These are phyloP conservation scores for Limnephilus rhombicus DNA, from an alignment of 2,888 invertebrate species.

Conservation along the genomic window DNA sequence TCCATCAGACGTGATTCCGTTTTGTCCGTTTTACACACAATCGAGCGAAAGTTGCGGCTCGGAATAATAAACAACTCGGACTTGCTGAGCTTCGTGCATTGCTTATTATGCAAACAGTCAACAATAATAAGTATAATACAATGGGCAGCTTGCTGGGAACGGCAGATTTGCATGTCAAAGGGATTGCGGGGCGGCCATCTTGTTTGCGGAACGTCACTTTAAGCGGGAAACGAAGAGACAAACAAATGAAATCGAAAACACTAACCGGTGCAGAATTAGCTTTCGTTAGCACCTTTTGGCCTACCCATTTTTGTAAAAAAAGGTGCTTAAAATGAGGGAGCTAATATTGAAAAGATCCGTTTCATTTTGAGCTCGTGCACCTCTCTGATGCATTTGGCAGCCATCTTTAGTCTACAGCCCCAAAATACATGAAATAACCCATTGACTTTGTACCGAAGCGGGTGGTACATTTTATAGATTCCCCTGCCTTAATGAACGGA, in stretches of 20 bases:
- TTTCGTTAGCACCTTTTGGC: neutral
- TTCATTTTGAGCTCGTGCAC: no score
- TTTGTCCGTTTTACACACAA: conserved; percentile 27
- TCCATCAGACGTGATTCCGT: neutral
- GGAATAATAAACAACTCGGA: conserved; percentile 28
- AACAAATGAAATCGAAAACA: conserved; percentile 25
- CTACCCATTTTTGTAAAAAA: neutral
- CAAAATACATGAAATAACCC: no score
- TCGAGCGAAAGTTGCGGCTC: conserved; percentile 40
- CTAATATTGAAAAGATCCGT: neutral
- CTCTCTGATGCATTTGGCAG: no score
- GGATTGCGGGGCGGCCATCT: conserved; percentile 32
- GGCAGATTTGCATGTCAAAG: conserved; percentile 41
- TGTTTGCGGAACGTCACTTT: conserved; percentile 33
- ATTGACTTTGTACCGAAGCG: no score
- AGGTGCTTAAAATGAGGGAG: neutral
- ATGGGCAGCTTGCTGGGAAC: conserved; percentile 1
- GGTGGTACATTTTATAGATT: no score
- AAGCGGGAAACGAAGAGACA: conserved; percentile 19
- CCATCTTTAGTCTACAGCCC: no score
- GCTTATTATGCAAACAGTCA: conserved; percentile 13
- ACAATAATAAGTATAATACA: neutral
- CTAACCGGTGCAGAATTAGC: neutral
- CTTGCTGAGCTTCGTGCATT: conserved; percentile 19
- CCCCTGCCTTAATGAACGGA: no score